These are phyloP conservation scores for Podabrus alpinus DNA, from an alignment of 2,888 invertebrate genomes.

Conservation along the genomic window DNA sequence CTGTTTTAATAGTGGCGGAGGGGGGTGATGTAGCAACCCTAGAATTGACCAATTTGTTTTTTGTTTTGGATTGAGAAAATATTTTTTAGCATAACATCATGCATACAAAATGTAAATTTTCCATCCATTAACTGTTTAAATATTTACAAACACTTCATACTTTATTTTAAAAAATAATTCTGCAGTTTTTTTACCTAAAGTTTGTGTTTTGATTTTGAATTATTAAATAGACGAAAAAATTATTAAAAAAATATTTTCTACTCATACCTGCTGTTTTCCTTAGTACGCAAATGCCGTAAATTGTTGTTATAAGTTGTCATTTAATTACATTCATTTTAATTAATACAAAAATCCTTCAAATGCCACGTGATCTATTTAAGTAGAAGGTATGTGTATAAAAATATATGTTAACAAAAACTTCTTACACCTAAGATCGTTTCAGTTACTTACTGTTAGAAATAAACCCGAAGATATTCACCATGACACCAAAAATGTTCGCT, in stretches of 20 bases:
- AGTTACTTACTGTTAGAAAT: neutral
- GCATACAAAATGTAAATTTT: neutral
- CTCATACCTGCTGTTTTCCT: no score
- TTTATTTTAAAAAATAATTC: neutral
- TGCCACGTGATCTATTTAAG: neutral
- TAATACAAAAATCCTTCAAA: neutral
- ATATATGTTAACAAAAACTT: neutral
- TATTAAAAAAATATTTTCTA: no score
- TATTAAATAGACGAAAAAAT: no score
- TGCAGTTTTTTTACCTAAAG: no score
- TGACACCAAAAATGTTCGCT: neutral
- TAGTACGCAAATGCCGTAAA: conserved; percentile 70
- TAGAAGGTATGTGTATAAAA: neutral
- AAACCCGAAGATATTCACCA: neutral
- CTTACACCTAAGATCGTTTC: neutral
- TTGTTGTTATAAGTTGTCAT: neutral
- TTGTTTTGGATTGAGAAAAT: no score
- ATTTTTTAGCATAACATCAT: no score
- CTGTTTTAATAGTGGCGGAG: no score
- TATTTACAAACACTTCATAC: neutral
- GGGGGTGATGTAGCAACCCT: no score
- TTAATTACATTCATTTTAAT: neutral
- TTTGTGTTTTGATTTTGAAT: no score
- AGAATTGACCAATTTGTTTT: no score
- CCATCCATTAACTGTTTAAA: neutral